Percentiles rank a stretch among this genome's conserved stretches.
Conservation (phyloP, 2,797 vertebrate genomes). For the Pristis pectinata region DNA sequence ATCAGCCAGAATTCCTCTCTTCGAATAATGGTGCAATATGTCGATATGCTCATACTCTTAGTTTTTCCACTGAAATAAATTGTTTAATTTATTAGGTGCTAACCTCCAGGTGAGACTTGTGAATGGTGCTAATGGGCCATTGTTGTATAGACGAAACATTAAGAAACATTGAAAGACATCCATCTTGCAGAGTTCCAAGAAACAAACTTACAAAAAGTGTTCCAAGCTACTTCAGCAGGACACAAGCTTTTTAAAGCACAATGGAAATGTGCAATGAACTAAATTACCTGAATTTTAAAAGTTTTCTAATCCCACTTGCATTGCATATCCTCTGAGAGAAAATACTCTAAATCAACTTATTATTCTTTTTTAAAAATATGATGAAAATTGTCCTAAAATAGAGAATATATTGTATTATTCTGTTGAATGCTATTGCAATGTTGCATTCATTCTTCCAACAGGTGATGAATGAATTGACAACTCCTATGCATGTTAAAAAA, state of each 20-base stretch:
- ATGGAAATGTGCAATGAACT: background rate
- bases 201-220: background rate
- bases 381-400: background rate
- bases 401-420: background rate
- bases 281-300: slow-evolving; percentile 16
- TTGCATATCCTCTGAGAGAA: background rate
- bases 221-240: background rate
- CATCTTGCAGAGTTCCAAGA: background rate
- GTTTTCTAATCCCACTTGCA: background rate
- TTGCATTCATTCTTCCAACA: background rate
- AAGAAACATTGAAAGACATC: background rate
- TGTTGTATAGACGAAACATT: background rate
- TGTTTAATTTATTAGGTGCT: background rate
- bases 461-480: too few relatives aligned
- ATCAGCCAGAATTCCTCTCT: background rate
- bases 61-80: background rate
- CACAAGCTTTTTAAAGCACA: background rate
- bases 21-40: background rate
- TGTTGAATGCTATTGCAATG: background rate
- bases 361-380: background rate
- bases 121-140: background rate
- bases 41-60: background rate
- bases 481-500: background rate
- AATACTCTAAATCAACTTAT: background rate
- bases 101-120: background rate